Evolutionary conservation across 2,113 vertebrate species (phyloP).

Genomic region (Pituophis catenifer): DNA sequence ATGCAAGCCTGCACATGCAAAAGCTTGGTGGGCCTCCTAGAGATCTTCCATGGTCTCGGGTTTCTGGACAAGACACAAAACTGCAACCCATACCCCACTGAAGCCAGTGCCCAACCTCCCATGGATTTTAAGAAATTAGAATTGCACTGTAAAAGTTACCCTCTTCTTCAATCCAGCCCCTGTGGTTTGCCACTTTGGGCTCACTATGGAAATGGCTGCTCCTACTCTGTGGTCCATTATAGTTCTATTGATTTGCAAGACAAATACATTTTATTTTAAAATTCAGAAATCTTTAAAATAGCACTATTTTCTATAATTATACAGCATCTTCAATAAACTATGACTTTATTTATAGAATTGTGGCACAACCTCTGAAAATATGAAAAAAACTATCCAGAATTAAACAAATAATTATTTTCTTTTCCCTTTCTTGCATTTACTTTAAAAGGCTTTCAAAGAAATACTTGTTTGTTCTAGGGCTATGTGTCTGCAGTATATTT

Average conservation of each 20-base stretch:
- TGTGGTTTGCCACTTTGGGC: conserved; percentile 74
- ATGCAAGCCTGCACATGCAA: not conserved
- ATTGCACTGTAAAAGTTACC: conserved; percentile 61
- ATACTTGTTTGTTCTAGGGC: conserved; percentile 62
- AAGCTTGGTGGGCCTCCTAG: too few species aligned
- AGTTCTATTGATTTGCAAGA: conserved; percentile 67
- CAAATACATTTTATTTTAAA: conserved; percentile 62
- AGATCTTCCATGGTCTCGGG: not conserved
- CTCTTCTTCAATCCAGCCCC: conserved; percentile 70
- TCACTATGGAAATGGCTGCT: conserved; percentile 66
- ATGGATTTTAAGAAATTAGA: conserved; percentile 5
- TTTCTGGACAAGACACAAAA: not conserved
- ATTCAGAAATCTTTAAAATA: conserved; percentile 73
- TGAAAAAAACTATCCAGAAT: conserved; percentile 65
- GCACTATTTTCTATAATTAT: conserved; percentile 70
- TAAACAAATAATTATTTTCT: conserved; percentile 63
- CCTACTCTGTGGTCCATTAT: conserved; percentile 64
- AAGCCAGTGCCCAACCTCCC: not conserved
- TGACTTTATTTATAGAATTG: conserved; percentile 75
- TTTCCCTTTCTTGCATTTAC: conserved; percentile 67
- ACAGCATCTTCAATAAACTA: conserved; percentile 73
- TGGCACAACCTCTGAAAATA: conserved; percentile 72
- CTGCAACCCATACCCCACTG: not conserved
- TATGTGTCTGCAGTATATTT: conserved; percentile 62
- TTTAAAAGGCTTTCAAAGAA: conserved; percentile 66